These are phyloP conservation scores for Acheta domesticus DNA, from an alignment of 2,888 invertebrate species.

Conservation along the genomic window DNA sequence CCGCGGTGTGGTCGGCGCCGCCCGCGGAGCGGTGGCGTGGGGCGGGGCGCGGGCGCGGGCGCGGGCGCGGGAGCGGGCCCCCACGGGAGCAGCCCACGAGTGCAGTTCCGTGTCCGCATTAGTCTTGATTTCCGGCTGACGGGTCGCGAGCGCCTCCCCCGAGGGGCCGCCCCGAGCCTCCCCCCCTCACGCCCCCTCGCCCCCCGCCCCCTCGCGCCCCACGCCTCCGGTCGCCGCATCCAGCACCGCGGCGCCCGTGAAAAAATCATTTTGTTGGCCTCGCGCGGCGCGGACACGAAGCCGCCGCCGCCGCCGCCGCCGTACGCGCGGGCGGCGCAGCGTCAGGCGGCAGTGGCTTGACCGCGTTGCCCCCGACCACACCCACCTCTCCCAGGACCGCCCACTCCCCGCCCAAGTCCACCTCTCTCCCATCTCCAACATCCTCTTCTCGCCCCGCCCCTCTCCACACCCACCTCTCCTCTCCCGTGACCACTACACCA, in stretches of 20 bases:
- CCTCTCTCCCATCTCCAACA: not conserved
- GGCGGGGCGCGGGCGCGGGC: not conserved
- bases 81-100: conserved; percentile 41
- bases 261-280: conserved; percentile 9
- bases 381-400: not conserved
- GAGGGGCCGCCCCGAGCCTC: not conserved
- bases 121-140: conserved; percentile 59
- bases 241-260: not conserved
- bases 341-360: too few species aligned
- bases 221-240: not conserved
- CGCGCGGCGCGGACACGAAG: not conserved
- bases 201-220: not conserved
- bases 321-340: too few species aligned
- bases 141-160: conserved; percentile 20
- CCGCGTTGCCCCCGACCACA: too few species aligned
- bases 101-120: conserved; percentile 64
- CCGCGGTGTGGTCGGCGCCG: too few species aligned
- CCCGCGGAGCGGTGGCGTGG: too few species aligned
- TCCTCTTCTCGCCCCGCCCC: not conserved
- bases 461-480: not conserved
- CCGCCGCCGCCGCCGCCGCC: too few species aligned
- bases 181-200: not conserved
- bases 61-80: not conserved
- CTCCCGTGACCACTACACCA: not conserved
- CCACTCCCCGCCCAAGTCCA: not conserved